Conservation (phyloP, 1,140 invertebrate species). For the Homalodisca vitripennis region DNA sequence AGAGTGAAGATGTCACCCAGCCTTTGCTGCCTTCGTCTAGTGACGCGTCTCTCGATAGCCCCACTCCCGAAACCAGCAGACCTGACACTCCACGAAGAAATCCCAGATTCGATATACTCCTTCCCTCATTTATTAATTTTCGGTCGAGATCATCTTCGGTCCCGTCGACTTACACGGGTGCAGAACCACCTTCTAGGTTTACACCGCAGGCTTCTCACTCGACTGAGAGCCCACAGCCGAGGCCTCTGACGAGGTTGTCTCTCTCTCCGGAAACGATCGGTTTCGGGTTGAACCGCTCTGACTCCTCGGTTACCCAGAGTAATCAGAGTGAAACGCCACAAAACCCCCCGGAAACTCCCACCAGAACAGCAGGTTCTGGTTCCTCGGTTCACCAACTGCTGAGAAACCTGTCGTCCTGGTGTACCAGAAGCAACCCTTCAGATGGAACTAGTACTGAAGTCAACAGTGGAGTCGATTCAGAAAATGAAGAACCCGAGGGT, state of each 20-base stretch:
- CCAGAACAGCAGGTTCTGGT: background rate
- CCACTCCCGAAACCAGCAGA: background rate
- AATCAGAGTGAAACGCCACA: background rate
- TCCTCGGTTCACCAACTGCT: background rate
- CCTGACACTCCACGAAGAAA: background rate
- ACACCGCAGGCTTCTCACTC: no score
- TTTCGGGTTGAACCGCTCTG: no score
- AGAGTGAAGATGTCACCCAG: background rate
- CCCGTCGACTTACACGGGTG: background rate
- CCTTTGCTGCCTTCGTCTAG: background rate
- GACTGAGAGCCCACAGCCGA: background rate
- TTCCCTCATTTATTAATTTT: background rate
- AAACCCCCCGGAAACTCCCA: no score
- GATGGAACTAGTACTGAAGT: conserved; percentile 2
- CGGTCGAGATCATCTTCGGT: conserved; percentile 1
- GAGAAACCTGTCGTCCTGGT: background rate
- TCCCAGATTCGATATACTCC: background rate
- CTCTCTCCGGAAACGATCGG: conserved; percentile 17
- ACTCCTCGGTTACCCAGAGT: background rate
- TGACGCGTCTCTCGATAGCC: background rate
- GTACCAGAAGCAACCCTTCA: background rate
- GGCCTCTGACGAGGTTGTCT: background rate
- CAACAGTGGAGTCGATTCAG: background rate
- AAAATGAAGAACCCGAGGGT: background rate
- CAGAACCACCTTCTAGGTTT: no score